A percentile compares a stretch with the other conserved stretches of the same genome.
These are phyloP conservation scores for Oryctes rhinoceros DNA, from an alignment of 1,140 invertebrate species.

Conservation along the genomic window DNA sequence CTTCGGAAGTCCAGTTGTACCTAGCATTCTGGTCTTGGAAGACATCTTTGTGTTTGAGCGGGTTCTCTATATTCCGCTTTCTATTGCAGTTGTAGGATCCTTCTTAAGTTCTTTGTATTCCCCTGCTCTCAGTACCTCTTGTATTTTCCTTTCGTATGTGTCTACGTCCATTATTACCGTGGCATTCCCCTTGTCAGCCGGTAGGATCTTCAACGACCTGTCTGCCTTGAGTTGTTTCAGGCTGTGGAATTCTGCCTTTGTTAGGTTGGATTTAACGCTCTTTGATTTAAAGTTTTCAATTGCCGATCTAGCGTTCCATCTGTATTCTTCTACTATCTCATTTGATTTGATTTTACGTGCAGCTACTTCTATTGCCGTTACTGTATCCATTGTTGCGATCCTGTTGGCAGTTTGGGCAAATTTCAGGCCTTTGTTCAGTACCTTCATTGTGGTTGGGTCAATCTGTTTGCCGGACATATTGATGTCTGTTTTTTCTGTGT, in stretches of 20 bases:
- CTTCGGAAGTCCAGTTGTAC: too few species aligned
- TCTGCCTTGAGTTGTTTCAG: constrained; percentile 7
- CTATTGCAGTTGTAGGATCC: constrained; percentile 18
- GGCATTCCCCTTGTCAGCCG: constrained; percentile 23
- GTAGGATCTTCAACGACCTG: neutral
- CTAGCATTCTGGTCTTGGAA: too few species aligned
- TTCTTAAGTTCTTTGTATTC: constrained; percentile 26
- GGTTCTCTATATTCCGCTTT: neutral
- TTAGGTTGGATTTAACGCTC: neutral
- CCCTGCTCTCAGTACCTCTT: constrained; percentile 12
- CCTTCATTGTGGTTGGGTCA: neutral
- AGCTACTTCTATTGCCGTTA: constrained; percentile 20
- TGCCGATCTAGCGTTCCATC: neutral
- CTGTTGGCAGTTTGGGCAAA: neutral
- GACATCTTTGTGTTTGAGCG: too few species aligned
- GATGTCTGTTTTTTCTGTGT: neutral
- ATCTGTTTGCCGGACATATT: neutral
- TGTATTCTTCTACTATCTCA: constrained; percentile 25
- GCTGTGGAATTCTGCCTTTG: neutral
- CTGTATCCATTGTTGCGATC: constrained; percentile 7
- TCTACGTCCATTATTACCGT: constrained; percentile 36
- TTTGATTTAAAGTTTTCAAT: neutral
- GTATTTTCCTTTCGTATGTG: constrained; percentile 26
- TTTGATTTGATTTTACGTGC: constrained; percentile 5
- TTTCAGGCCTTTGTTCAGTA: constrained; percentile 27